These are phyloP conservation scores for Cataglyphis hispanica DNA, from an alignment of 1,140 invertebrate genomes.

Conservation along the genomic window DNA sequence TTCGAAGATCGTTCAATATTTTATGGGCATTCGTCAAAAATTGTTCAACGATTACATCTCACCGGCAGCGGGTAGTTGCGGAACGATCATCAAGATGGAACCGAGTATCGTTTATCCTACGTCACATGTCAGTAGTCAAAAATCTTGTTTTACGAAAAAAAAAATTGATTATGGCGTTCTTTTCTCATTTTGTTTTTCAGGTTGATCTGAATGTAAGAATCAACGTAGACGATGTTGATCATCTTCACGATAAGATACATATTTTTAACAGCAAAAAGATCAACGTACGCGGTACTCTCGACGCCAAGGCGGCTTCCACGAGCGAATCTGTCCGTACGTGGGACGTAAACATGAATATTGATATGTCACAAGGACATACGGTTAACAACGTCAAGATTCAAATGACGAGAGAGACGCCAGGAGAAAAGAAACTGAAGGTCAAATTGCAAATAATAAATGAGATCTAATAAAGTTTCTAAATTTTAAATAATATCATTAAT, in stretches of 20 bases:
- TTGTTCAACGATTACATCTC: constrained; percentile 68
- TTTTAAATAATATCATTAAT: not conserved
- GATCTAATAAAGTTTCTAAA: not conserved
- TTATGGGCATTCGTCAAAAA: constrained; percentile 66
- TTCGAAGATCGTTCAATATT: not conserved
- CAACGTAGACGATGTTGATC: constrained; percentile 63
- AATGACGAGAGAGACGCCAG: constrained; percentile 78
- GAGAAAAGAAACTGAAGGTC: constrained; percentile 79
- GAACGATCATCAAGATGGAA: constrained; percentile 66
- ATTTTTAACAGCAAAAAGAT: constrained; percentile 60
- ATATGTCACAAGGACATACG: constrained; percentile 75
- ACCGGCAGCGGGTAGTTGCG: constrained; percentile 72
- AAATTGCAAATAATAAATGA: constrained; percentile 1
- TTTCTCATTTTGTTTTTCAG: constrained; percentile 46
- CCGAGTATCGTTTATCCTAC: constrained; percentile 74
- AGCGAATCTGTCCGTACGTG: constrained; percentile 75
- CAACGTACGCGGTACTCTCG: constrained; percentile 71
- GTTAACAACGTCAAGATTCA: constrained; percentile 76
- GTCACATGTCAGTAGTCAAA: constrained; percentile 65
- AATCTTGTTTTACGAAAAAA: not conserved
- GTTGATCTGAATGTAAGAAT: constrained; percentile 71
- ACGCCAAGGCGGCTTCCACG: constrained; percentile 68
- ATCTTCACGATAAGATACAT: constrained; percentile 24
- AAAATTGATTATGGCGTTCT: not conserved
- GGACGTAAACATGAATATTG: constrained; percentile 79